Evolutionary conservation across 2,797 vertebrate genomes (phyloP), one percentile per base, ranked within the genome.

Genomic region (Trachops cirrhosus): DNA sequence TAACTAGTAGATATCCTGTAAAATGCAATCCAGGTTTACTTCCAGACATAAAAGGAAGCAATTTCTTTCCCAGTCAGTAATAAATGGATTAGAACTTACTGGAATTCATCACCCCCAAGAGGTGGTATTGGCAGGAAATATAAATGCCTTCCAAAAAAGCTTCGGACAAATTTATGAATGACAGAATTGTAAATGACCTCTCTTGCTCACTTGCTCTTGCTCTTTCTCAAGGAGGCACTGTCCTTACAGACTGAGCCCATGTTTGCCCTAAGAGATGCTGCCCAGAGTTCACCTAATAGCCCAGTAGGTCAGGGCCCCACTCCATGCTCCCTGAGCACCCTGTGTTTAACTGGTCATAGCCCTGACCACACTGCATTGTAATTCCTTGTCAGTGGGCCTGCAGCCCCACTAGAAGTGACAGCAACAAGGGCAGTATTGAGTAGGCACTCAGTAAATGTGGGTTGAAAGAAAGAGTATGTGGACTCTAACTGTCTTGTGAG

Each of bases 41-140:
- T 94, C 89, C 94, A 96, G 71, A 94, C 93, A 91, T 96, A 94
- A 96, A 97, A 94, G 92, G 94, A 97, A 96, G 93, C 95, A 89
- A 91, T 97, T 89, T 96, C 86, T 96, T 93, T 97, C 94, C 73
- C 93, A 89, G 93, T 87, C 91, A 97, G 95, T 96, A 96, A 97
- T 97, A 96, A 97, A 96, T 5, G 8, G 83, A 94, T 97, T 96
- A 91, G 84, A 97, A 94, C 91, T 94, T 95, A 91, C 48, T 96
- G 97, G 95, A 96, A 97, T 97, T 97, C 96, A 97, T 97, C 96
- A 94, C 93, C 86, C 96, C 95, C 96, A 95, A 93, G 96, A 96
- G 96, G 94, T 74, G 34, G 54, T 95, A 57, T 91, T 96, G 96
- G 92, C 91, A 97, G 86, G 86, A 96, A 97, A 95, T 91, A 93